Evolutionary conservation across 2,888 invertebrate genomes (phyloP), one percentile per base, ranked within the genome.

Genomic region (Onthophagus sagittarius): DNA sequence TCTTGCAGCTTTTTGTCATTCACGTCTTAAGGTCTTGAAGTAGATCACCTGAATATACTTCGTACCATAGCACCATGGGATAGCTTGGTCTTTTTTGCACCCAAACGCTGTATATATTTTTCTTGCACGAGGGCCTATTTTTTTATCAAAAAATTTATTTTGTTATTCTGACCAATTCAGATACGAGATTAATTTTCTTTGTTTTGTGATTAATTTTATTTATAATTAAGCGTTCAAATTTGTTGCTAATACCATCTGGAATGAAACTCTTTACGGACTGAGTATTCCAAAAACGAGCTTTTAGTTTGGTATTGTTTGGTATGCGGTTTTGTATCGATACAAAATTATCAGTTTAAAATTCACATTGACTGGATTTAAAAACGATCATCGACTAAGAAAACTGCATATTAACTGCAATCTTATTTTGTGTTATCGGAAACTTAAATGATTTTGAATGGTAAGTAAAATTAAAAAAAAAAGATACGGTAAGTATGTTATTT

Each of bases 1-100:
- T 81, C 76, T 53, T 76, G 78, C 73, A 72, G 75, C 75, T 75
- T 75, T 70, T 73, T 69, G 69, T 75, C 71, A 67, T 67, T 32
- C 67, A 67, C 32, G 23, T 23, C 23, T 67, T 7, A 67, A 53
- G 11, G 6, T 53, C 39, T 53, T 53, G 39, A 53, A 65, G 75
- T 73, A 75, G 75, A 33, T 75, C 75, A 75, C 75, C 75, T 75
- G 75, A 73, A 73, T 39, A 31, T 32, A 67, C 67, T 67, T 53
- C 39, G 39, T 53, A 53, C 11, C 39, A 53, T 53, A 53, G 39
- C 39, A 53, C 39, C 39, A 53, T 53, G 39, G 11, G 39, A 7
- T 53, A 4, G 39, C 39, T 53, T 53, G 39, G 39, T 53, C 23
- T 53, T 53, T 11, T 53, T 53, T 53, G 39, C 39, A 53, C 39